Conservation (phyloP, 2,113 vertebrate species). For the Caranx ignobilis region DNA sequence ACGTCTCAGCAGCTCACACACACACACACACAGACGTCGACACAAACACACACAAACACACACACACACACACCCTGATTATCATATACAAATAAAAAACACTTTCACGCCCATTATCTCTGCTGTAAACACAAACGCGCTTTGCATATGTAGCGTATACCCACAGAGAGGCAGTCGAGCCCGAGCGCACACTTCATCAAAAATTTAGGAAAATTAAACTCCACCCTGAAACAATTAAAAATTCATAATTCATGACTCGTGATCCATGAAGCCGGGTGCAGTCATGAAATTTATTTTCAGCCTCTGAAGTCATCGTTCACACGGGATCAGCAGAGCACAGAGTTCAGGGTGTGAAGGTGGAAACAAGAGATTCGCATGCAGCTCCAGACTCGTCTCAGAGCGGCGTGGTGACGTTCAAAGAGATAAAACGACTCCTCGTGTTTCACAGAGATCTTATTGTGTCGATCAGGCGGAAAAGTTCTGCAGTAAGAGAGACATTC, state of each 20-base stretch:
- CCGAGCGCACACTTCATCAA: neutral
- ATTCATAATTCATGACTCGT: constrained; percentile 8
- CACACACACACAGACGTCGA: constrained; percentile 5
- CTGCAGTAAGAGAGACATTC: no score
- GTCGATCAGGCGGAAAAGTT: no score
- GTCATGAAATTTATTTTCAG: neutral
- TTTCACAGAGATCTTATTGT: no score
- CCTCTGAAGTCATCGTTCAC: neutral
- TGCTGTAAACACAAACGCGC: constrained; percentile 46
- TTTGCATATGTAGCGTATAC: constrained; percentile 13
- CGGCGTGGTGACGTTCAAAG: no score
- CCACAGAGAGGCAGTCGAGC: constrained; percentile 5
- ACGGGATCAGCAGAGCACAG: neutral
- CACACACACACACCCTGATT: constrained; percentile 23
- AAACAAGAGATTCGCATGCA: neutral
- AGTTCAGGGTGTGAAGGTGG: neutral
- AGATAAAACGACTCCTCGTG: no score
- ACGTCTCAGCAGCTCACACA: constrained; percentile 56
- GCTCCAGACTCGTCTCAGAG: no score
- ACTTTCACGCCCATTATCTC: constrained; percentile 23
- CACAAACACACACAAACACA: constrained; percentile 21
- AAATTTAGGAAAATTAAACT: neutral
- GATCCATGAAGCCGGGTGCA: constrained; percentile 5
- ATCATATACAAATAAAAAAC: constrained; percentile 54
- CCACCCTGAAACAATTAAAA: neutral